Evolutionary conservation across 2,797 vertebrate species (phyloP).

Genomic region (Glossophaga mutica): DNA sequence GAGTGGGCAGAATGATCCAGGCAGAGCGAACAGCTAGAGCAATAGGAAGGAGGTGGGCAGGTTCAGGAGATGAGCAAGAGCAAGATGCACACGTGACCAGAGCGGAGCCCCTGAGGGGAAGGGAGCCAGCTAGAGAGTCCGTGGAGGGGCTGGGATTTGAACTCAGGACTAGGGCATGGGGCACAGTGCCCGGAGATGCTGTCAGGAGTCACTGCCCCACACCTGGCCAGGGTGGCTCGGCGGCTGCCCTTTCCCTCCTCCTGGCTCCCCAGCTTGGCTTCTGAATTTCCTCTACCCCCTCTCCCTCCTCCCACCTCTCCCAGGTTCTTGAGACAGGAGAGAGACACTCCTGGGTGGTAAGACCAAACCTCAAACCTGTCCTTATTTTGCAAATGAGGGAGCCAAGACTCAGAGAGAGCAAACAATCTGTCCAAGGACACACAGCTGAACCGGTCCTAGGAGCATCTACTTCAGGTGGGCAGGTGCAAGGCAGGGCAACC

Average conservation of each 20-base stretch:
- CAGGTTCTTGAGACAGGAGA: not conserved
- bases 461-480: too few species aligned
- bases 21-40: not conserved
- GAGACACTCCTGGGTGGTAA: too few species aligned
- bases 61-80: not conserved
- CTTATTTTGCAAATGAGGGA: not conserved
- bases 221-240: not conserved
- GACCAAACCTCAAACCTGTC: too few species aligned
- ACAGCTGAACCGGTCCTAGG: not conserved
- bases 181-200: not conserved
- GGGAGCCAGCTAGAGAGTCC: fast-evolving
- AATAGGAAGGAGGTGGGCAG: not conserved
- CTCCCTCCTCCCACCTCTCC: too few species aligned
- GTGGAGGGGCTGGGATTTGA: not conserved
- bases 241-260: too few species aligned
- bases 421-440: not conserved
- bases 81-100: fast-evolving
- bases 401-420: not conserved
- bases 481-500: not conserved
- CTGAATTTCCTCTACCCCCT: not conserved
- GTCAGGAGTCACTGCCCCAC: not conserved
- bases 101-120: not conserved
- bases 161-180: not conserved
- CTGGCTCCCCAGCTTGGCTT: not conserved
- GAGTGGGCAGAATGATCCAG: not conserved